A percentile compares a stretch with the other conserved stretches of the same genome.
Evolutionary conservation across 1,140 invertebrate species (phyloP).

Genomic region (Glossosoma conforme): DNA sequence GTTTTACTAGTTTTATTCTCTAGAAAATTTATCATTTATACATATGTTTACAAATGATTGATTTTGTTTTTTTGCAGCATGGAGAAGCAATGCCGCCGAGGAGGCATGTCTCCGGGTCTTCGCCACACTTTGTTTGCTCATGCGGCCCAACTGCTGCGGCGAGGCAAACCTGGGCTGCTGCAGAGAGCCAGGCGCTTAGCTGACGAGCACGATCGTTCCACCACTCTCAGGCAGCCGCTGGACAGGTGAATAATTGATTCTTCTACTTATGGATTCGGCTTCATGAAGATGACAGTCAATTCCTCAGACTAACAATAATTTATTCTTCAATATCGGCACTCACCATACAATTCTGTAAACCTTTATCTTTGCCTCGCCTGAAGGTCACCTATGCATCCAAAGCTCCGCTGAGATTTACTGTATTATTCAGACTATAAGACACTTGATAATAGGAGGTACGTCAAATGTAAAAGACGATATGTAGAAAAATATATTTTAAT

Average conservation of each 20-base stretch:
- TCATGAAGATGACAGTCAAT: neutral
- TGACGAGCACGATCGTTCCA: slow-evolving; percentile 18
- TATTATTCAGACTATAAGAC: no score
- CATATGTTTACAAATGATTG: neutral
- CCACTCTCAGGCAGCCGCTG: neutral
- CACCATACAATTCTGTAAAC: no score
- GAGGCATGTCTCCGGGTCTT: slow-evolving; percentile 11
- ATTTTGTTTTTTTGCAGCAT: slow-evolving; percentile 12
- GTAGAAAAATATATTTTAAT: neutral
- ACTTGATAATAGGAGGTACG: no score
- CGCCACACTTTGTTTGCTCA: slow-evolving; percentile 19
- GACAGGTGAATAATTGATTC: slow-evolving; percentile 1
- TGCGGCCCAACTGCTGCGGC: slow-evolving; percentile 20
- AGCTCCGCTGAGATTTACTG: no score
- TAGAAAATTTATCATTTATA: no score
- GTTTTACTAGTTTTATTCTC: no score
- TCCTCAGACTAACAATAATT: slow-evolving; percentile 7
- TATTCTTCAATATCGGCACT: neutral
- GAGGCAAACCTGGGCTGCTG: slow-evolving; percentile 26
- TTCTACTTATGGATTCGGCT: no score
- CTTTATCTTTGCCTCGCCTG: no score
- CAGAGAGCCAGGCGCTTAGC: slow-evolving; percentile 21
- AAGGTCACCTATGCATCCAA: no score
- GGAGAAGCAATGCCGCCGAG: slow-evolving; percentile 23
- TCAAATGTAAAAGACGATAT: no score